phyloP scores from a whole-genome alignment of 2,113 vertebrate species.

The Coryphaenoides rupestris region DNA sequence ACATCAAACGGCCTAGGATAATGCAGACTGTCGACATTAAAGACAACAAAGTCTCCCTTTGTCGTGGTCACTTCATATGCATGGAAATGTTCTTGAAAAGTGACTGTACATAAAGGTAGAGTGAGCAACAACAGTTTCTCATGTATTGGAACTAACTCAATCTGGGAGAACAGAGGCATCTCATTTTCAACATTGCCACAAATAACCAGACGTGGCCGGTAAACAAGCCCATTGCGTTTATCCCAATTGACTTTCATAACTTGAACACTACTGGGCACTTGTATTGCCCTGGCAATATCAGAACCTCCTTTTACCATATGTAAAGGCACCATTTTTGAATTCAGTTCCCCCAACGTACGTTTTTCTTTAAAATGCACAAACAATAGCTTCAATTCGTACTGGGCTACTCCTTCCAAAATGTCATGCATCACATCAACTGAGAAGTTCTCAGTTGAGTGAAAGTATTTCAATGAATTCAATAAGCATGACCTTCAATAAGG shows the following conservation, averaged over 20 bases:
- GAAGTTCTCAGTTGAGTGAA: neutral
- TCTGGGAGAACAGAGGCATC: constrained; percentile 10
- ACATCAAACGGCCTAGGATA: constrained; percentile 26
- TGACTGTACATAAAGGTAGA: constrained; percentile 24
- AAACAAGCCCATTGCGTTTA: constrained; percentile 7
- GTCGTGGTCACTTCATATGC: constrained; percentile 21
- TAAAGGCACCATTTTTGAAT: constrained; percentile 16
- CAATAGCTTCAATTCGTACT: neutral
- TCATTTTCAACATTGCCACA: constrained; percentile 11
- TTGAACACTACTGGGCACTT: neutral
- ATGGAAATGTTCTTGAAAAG: constrained; percentile 35
- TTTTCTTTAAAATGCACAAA: neutral
- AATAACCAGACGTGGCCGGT: constrained; percentile 1
- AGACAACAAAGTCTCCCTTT: constrained; percentile 14
- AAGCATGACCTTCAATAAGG: constrained; percentile 3
- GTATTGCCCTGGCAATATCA: neutral
- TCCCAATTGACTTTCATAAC: neutral
- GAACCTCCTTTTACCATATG: constrained; percentile 17
- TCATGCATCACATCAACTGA: neutral
- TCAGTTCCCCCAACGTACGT: neutral
- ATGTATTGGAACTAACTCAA: constrained; percentile 19
- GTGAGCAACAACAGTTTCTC: constrained; percentile 10
- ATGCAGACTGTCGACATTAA: constrained; percentile 21
- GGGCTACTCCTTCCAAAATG: neutral
- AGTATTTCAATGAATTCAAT: neutral